Conservation (phyloP, 1,140 invertebrate species). For the Streblospio benedicti region DNA sequence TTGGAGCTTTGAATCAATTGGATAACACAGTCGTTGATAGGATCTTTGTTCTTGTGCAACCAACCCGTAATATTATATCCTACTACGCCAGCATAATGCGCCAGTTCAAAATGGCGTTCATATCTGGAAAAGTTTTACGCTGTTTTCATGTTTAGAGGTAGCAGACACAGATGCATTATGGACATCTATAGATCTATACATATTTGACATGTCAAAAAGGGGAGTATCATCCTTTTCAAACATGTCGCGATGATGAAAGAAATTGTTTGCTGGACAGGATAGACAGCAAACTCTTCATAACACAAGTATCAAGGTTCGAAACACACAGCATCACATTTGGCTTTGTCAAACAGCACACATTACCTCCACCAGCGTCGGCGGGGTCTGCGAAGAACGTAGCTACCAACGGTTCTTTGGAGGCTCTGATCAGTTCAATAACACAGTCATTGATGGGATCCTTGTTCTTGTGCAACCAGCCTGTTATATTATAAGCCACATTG, state of each 20-base stretch:
- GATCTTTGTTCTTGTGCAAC: conserved; percentile 99
- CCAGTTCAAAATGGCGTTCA: conserved; percentile 96
- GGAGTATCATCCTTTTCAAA: no score
- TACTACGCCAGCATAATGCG: conserved; percentile 90
- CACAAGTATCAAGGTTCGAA: no score
- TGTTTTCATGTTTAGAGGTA: no score
- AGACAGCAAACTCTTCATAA: no score
- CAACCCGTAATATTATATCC: conserved; percentile 96
- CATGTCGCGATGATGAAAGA: no score
- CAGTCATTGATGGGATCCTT: conserved; percentile 99
- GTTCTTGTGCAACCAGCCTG: conserved; percentile 98
- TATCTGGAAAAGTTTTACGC: no score
- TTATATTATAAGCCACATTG: conserved; percentile 86
- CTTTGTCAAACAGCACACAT: no score
- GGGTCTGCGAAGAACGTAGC: conserved; percentile 34
- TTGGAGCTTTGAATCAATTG: conserved; percentile 86
- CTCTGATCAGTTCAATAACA: conserved; percentile 91
- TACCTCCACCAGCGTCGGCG: conserved; percentile 15
- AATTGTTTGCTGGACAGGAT: no score
- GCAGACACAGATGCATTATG: no score
- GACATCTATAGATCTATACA: no score
- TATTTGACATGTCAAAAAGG: no score
- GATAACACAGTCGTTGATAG: conserved; percentile 95
- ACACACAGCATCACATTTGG: no score
- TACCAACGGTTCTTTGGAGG: conserved; percentile 70